Percentiles rank a stretch among this genome's conserved stretches.
phyloP scores from a whole-genome alignment of 1,140 invertebrate genomes.

The Eriocheir sinensis region DNA sequence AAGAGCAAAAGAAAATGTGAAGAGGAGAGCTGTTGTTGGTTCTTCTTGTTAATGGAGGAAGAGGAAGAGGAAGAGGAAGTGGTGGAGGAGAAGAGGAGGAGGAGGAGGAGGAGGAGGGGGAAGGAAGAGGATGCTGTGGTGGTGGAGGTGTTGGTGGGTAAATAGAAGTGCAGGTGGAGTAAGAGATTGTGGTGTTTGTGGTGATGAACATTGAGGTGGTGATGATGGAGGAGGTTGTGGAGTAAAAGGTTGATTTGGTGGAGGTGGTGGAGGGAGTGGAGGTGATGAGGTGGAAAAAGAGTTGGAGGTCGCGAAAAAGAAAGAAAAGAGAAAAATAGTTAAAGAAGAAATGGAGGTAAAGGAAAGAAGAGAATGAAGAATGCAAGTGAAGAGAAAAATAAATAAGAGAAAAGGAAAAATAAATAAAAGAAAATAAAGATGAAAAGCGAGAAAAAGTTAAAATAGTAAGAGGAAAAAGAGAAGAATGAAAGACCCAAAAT shows the following conservation, averaged over 20 bases:
- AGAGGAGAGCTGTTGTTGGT: background rate
- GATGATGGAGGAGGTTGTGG: background rate
- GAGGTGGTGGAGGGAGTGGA: background rate
- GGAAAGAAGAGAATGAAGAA: background rate
- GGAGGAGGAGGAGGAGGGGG: too few species aligned
- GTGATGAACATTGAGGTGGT: background rate
- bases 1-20: background rate
- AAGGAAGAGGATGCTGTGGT: too few species aligned
- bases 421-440: background rate
- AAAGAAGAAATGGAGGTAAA: too few species aligned
- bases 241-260: too few species aligned
- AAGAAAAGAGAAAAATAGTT: background rate
- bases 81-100: too few species aligned
- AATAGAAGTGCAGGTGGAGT: background rate
- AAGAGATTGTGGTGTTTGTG: background rate
- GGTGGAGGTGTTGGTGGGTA: background rate
- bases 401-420: background rate
- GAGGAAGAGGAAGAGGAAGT: background rate
- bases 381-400: background rate
- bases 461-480: background rate
- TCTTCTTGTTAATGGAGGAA: background rate
- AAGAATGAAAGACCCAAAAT: background rate
- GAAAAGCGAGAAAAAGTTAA: conserved; percentile 5
- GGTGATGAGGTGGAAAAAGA: background rate
- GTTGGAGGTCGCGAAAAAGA: too few species aligned